Conservation (phyloP, 2,113 vertebrate genomes). For the Salminus brasiliensis region DNA sequence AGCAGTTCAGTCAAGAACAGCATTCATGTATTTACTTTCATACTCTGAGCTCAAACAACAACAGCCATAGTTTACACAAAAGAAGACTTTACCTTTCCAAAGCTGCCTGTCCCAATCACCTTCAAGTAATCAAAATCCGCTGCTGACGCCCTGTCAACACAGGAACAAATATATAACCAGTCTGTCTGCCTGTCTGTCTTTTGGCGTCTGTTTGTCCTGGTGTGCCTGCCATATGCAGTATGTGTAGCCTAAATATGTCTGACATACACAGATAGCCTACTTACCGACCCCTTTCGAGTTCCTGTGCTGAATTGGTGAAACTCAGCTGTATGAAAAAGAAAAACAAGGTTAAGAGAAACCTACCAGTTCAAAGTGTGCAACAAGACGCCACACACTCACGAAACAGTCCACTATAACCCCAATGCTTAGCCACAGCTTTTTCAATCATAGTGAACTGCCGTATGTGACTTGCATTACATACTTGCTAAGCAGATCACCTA, state of each 20-base stretch:
- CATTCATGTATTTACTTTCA: not conserved
- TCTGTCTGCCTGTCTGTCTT: not conserved
- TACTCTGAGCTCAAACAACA: not conserved
- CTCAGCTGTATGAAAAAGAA: slow-evolving; percentile 40
- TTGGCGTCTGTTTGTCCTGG: no score
- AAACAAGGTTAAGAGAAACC: not conserved
- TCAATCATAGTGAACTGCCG: not conserved
- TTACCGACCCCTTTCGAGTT: slow-evolving; percentile 21
- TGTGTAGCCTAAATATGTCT: not conserved
- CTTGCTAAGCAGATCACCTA: not conserved
- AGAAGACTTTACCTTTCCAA: slow-evolving; percentile 73
- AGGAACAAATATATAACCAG: slow-evolving; percentile 1
- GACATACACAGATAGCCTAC: not conserved
- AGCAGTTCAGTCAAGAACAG: no score
- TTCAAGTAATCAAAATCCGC: slow-evolving; percentile 81
- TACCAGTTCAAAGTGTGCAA: no score
- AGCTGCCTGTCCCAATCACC: slow-evolving; percentile 80
- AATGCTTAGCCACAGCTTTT: not conserved
- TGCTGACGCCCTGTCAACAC: slow-evolving; percentile 69
- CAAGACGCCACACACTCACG: not conserved
- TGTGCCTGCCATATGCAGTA: not conserved
- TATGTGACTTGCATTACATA: not conserved
- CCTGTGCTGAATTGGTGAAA: slow-evolving; percentile 12
- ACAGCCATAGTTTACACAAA: not conserved
- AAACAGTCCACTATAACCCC: not conserved